Evolutionary conservation across 2,113 vertebrate genomes (phyloP).

Genomic region (Urocolius indicus): DNA sequence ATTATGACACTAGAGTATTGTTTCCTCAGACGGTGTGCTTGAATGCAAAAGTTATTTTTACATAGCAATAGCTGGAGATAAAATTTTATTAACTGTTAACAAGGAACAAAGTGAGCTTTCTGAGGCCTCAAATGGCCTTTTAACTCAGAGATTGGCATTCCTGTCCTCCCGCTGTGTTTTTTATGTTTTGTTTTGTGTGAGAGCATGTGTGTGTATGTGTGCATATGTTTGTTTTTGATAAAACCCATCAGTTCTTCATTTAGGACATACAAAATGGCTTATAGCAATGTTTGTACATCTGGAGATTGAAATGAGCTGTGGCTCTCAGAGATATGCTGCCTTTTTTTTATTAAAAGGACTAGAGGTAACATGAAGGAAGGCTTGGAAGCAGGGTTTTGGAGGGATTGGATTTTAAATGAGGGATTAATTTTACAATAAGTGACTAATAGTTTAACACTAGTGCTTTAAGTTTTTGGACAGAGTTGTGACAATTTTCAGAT

Average conservation of each 20-base stretch:
- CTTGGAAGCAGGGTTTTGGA: conserved; percentile 8
- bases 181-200: conserved; percentile 37
- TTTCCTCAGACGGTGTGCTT: conserved; percentile 45
- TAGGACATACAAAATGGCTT: conserved; percentile 64
- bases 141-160: conserved; percentile 29
- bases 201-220: conserved; percentile 5
- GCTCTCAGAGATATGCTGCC: not conserved
- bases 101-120: conserved; percentile 42
- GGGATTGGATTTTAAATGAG: conserved; percentile 12
- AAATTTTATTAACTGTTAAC: conserved; percentile 67
- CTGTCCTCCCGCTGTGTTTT: conserved; percentile 1
- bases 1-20: conserved; percentile 18
- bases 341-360: conserved; percentile 63
- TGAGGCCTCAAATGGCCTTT: conserved; percentile 48
- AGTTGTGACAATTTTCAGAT: not conserved
- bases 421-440: conserved; percentile 47
- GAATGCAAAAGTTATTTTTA: conserved; percentile 30
- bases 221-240: conserved; percentile 53
- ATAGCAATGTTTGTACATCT: conserved; percentile 67
- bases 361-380: not conserved
- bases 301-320: conserved; percentile 30
- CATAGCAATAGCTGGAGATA: conserved; percentile 32
- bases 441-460: conserved; percentile 30
- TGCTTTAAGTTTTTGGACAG: not conserved
- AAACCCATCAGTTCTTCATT: conserved; percentile 58